These are phyloP conservation scores for Pelodytes ibericus DNA, from an alignment of 2,797 vertebrate species.

Conservation along the genomic window DNA sequence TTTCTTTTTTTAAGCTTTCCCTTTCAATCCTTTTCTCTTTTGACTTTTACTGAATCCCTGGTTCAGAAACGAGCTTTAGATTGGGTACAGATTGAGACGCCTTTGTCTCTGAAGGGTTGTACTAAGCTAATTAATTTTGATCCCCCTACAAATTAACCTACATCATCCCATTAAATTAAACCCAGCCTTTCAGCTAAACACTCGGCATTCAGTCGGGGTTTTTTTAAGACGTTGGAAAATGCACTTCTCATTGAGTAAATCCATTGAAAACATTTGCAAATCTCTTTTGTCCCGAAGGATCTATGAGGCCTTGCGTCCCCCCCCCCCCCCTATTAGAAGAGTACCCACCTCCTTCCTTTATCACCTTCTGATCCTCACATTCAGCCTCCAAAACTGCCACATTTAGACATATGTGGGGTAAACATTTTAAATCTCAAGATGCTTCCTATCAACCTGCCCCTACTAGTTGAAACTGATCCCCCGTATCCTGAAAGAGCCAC, in stretches of 20 bases:
- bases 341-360: constrained; percentile 53
- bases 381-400: constrained; percentile 11
- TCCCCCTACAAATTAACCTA: constrained; percentile 75
- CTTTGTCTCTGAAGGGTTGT: constrained; percentile 82
- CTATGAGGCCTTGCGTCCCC: constrained; percentile 73
- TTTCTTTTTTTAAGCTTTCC: constrained; percentile 62
- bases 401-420: constrained; percentile 39
- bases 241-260: constrained; percentile 78
- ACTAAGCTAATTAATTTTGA: constrained; percentile 87
- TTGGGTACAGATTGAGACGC: constrained; percentile 80
- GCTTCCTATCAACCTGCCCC: constrained; percentile 56
- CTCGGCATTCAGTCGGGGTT: constrained; percentile 62
- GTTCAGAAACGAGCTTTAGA: constrained; percentile 78
- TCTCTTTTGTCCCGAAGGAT: constrained; percentile 81
- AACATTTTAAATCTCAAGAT: constrained; percentile 73
- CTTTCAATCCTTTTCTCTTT: constrained; percentile 72
- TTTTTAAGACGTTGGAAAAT: constrained; percentile 62
- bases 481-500: not conserved
- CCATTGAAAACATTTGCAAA: constrained; percentile 83
- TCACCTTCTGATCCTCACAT: constrained; percentile 63
- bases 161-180: constrained; percentile 76
- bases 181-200: constrained; percentile 71
- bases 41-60: constrained; percentile 74
- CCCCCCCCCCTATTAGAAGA: constrained; percentile 68
- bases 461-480: constrained; percentile 23